phyloP scores from a whole-genome alignment of 2,888 invertebrate species.

The Aromia moschata region DNA sequence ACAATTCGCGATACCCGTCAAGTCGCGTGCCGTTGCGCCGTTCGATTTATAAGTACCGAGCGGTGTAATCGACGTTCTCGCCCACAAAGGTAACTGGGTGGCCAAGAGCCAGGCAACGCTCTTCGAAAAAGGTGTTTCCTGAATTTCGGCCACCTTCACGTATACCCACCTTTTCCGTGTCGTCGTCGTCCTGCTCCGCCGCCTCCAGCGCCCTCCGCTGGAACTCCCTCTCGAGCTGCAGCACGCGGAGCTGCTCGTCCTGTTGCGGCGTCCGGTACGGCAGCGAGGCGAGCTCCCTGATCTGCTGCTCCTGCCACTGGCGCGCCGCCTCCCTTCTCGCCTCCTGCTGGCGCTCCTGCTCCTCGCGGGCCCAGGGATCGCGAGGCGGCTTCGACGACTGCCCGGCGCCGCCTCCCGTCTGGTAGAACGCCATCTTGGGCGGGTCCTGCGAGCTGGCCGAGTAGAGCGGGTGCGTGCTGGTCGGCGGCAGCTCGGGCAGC shows the following conservation, averaged over 20 bases:
- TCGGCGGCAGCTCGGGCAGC: constrained; percentile 74
- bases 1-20: too few relatives aligned
- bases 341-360: constrained; percentile 81
- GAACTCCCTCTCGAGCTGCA: constrained; percentile 93
- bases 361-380: constrained; percentile 95
- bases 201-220: constrained; percentile 88
- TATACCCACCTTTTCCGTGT: constrained; percentile 70
- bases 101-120: too few relatives aligned
- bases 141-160: too few relatives aligned
- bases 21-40: too few relatives aligned
- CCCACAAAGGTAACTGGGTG: too few relatives aligned
- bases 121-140: too few relatives aligned
- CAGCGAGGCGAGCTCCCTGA: constrained; percentile 77
- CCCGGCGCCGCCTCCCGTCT: constrained; percentile 53
- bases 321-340: constrained; percentile 78
- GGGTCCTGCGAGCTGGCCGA: constrained; percentile 79
- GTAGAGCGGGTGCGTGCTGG: constrained; percentile 77
- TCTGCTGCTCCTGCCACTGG: constrained; percentile 87
- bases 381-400: constrained; percentile 60
- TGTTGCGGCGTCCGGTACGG: constrained; percentile 79
- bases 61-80: too few relatives aligned
- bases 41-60: too few relatives aligned
- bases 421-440: constrained; percentile 78
- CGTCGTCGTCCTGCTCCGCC: constrained; percentile 77
- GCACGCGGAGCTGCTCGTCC: constrained; percentile 86